Conservation (phyloP, 2,888 invertebrate species). For the Drosophila antonietae region DNA sequence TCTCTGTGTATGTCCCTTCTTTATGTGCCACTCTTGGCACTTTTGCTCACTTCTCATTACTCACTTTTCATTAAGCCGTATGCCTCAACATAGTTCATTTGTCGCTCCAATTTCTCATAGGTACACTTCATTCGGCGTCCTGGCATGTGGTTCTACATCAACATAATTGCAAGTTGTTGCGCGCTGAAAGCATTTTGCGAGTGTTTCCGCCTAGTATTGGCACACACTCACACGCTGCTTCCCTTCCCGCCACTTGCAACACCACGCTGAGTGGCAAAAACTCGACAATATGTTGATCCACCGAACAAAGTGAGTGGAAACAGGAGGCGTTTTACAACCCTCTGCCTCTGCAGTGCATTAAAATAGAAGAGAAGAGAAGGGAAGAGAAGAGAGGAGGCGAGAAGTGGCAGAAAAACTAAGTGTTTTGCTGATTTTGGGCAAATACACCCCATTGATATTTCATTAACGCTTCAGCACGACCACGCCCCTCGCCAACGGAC, state of each 20-base stretch:
- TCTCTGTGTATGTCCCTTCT: not conserved
- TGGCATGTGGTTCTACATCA: conserved; percentile 50
- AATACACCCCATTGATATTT: conserved; percentile 72
- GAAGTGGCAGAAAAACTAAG: conserved; percentile 41
- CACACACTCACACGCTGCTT: conserved; percentile 27
- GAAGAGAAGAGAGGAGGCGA: not conserved
- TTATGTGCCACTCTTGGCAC: not conserved
- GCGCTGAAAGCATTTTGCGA: conserved; percentile 68
- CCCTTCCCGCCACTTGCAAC: conserved; percentile 1
- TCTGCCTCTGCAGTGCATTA: not conserved
- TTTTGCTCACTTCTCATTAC: not conserved
- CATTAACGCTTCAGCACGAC: conserved; percentile 67
- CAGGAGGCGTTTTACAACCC: conserved; percentile 49
- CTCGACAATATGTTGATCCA: conserved; percentile 68
- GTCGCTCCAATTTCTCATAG: conserved; percentile 30
- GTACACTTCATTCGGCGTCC: conserved; percentile 16
- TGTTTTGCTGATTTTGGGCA: conserved; percentile 61
- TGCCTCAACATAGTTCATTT: conserved; percentile 26
- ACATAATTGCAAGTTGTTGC: conserved; percentile 74
- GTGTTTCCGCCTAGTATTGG: conserved; percentile 54
- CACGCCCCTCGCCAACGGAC: conserved; percentile 46
- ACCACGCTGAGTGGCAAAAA: conserved; percentile 66
- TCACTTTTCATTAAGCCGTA: conserved; percentile 10
- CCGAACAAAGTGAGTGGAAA: conserved; percentile 36
- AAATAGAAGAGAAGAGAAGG: not conserved